Conservation (phyloP, 2,113 vertebrate species). For the Ceratotherium simum region DNA sequence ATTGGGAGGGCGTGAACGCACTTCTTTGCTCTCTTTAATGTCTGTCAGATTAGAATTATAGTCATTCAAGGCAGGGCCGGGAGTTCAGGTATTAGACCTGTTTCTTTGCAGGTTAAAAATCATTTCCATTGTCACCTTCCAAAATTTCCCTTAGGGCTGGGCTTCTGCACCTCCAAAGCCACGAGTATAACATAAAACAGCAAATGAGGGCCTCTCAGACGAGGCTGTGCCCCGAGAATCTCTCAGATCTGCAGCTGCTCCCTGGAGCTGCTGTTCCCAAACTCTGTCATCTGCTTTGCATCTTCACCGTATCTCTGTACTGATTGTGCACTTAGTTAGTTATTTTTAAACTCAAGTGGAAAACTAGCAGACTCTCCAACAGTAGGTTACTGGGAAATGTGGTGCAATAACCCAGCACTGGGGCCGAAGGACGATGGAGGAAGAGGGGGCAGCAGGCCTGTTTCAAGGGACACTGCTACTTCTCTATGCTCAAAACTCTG, state of each 20-base stretch:
- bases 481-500: neutral
- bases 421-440: neutral
- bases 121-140: neutral
- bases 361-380: neutral
- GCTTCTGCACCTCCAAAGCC: neutral
- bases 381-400: neutral
- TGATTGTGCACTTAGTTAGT: neutral
- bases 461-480: neutral
- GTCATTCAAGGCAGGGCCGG: neutral
- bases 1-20: neutral
- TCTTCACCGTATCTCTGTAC: neutral
- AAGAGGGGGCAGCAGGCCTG: neutral
- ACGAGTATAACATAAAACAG: neutral
- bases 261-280: neutral
- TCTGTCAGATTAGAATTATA: neutral
- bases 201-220: neutral
- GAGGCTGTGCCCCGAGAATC: fast-evolving
- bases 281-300: neutral
- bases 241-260: fast-evolving
- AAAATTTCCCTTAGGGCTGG: neutral
- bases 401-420: too few relatives aligned
- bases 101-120: neutral
- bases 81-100: neutral
- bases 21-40: neutral
- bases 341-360: neutral